Percentiles rank a stretch among this genome's conserved stretches.
Evolutionary conservation across 1,140 invertebrate species (phyloP).

Genomic region (Eumeta japonica): DNA sequence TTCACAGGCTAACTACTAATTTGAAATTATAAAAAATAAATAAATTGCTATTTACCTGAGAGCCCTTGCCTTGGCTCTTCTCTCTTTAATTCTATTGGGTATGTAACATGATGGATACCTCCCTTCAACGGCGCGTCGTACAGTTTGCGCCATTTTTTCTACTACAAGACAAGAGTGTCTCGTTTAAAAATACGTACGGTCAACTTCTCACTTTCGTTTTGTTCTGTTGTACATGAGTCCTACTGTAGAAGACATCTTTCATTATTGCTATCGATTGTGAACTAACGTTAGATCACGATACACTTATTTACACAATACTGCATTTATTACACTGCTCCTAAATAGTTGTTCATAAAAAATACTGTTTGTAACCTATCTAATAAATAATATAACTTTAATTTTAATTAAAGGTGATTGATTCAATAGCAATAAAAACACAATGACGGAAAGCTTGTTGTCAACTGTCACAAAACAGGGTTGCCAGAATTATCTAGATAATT

Average conservation of each 20-base stretch:
- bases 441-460: conserved; percentile 28
- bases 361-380: no score
- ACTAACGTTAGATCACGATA: no score
- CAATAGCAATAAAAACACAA: conserved; percentile 21
- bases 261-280: conserved; percentile 26
- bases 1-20: no score
- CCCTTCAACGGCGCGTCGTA: conserved; percentile 53
- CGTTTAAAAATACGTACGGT: conserved; percentile 31
- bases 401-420: no score
- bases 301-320: no score
- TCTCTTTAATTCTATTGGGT: conserved; percentile 69
- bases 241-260: conserved; percentile 42
- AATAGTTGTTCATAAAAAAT: conserved; percentile 10
- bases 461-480: no score
- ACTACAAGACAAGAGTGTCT: conserved; percentile 13
- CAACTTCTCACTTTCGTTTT: conserved; percentile 53
- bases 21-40: no score
- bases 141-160: conserved; percentile 46
- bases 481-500: no score
- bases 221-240: conserved; percentile 48
- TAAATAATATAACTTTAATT: no score
- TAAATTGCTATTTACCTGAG: conserved; percentile 56
- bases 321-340: conserved; percentile 12
- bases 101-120: conserved; percentile 72
- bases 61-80: conserved; percentile 65